Conservation (phyloP, 2,888 invertebrate genomes). For the Agonopterix heracliana region DNA sequence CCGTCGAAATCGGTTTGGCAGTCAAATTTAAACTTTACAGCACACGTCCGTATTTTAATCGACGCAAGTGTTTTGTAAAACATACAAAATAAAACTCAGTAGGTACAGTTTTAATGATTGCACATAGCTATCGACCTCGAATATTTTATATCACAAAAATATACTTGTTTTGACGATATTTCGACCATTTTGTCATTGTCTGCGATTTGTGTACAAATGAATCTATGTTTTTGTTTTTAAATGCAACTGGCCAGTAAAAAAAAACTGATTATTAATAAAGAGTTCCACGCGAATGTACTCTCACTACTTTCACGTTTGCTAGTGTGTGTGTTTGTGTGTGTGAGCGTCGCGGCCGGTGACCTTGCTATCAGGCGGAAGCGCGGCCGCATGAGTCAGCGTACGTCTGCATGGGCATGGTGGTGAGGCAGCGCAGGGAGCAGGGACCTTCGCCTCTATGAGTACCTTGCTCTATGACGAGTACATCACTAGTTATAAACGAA, state of each 20-base stretch:
- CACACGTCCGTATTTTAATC: no score
- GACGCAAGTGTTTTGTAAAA: background rate
- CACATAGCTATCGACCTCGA: constrained; percentile 38
- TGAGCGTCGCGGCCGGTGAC: constrained; percentile 63
- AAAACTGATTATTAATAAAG: background rate
- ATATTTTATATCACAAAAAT: constrained; percentile 38
- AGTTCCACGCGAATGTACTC: constrained; percentile 54
- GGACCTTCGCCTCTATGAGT: constrained; percentile 48
- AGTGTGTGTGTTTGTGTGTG: constrained; percentile 23
- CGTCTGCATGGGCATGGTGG: constrained; percentile 46
- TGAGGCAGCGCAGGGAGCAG: constrained; percentile 45
- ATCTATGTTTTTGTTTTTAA: no score
- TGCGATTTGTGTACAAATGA: background rate
- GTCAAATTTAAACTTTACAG: no score
- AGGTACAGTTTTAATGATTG: constrained; percentile 23
- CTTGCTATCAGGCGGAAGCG: constrained; percentile 76
- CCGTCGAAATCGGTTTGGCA: no score
- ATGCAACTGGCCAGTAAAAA: background rate
- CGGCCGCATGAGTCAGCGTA: constrained; percentile 66
- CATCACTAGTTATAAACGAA: background rate
- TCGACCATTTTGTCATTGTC: constrained; percentile 19
- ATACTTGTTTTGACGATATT: constrained; percentile 40
- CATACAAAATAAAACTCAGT: constrained; percentile 6
- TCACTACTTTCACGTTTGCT: constrained; percentile 62
- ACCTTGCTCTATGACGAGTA: constrained; percentile 12